Base-by-base conservation (phyloP, 1,140 invertebrate species). In the Cherax destructor region DNA sequence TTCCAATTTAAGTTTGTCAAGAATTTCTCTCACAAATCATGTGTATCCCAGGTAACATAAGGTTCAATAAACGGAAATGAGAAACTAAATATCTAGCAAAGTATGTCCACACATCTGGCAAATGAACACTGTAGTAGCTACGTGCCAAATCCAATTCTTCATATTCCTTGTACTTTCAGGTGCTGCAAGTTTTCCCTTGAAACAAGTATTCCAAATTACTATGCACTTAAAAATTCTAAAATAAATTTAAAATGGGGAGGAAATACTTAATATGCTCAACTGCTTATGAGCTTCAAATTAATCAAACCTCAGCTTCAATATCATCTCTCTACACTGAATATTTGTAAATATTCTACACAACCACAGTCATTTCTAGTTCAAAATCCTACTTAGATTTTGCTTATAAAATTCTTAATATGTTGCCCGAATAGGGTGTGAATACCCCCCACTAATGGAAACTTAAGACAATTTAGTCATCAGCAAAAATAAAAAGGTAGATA, bases 131-230 rank as follows among this genome's bases (percentile, higher is more conserved):
- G 11, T 11, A 49, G 21, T 74, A 85, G 59, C 74, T 49, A 69
- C 83, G 74, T 72, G 83, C 83, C 83, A 85, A 74, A 72, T 74
- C 83, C 83, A 85, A 85, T 52, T 74, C 83, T 85, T 85, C 65
- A 72, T 50, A 87, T 77, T 78, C 89, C 83, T 91, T 91, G 89
- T 91, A 91, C 89, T 91, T 52, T 91, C 89, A 91, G 89, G 89
- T 91, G 89, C 89, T 91, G 83, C 21, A 65, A 85, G n/a, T 86
- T 65, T 65, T 91, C 41, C 79, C 30, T 59, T 74, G 16, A 74
- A 74, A 74, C 24, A 9, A 30, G n/a, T 74, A 74, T 74, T 74
- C 24, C 69, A 74, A 30, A 30, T 30, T 74, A 74, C 24, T n/a
- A 74, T 30, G n/a, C 21, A 74, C 11, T 9, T 74, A 7, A 30